phyloP scores from a whole-genome alignment of 2,797 vertebrate genomes.

The Myotis myotis region DNA sequence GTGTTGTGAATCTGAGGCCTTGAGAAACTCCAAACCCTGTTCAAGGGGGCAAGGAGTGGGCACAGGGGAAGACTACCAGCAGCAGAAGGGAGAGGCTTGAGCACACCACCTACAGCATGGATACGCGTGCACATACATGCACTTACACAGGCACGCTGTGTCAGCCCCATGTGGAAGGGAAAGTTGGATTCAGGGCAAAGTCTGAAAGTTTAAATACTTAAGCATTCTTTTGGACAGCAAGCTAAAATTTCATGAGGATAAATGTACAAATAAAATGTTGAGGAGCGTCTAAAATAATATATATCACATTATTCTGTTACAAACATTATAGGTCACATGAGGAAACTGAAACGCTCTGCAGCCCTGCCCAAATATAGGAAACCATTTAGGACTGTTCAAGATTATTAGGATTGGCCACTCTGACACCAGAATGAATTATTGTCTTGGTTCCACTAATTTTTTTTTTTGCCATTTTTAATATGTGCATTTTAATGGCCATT shows the following conservation, averaged over 20 bases:
- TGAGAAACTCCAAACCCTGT: neutral
- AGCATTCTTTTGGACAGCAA: constrained; percentile 47
- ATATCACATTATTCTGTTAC: constrained; percentile 26
- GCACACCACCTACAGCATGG: neutral
- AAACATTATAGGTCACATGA: constrained; percentile 20
- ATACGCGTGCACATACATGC: neutral
- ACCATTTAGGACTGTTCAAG: neutral
- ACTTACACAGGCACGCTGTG: neutral
- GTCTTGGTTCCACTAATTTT: neutral
- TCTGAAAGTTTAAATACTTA: constrained; percentile 40
- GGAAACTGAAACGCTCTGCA: constrained; percentile 10
- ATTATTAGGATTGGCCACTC: neutral
- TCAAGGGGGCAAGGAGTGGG: neutral
- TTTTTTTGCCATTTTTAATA: constrained; percentile 42
- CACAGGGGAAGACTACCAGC: neutral
- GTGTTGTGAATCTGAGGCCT: neutral
- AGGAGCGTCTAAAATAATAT: constrained; percentile 54
- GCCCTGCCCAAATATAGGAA: neutral
- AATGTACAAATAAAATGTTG: constrained; percentile 7
- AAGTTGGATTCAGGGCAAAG: constrained; percentile 27
- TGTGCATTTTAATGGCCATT: constrained; percentile 46
- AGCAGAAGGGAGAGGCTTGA: neutral
- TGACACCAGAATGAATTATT: constrained; percentile 20
- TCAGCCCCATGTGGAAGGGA: neutral
- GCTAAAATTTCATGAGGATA: constrained; percentile 18